These are phyloP conservation scores for Aethina tumida DNA, from an alignment of 1,140 invertebrate species.

Conservation along the genomic window DNA sequence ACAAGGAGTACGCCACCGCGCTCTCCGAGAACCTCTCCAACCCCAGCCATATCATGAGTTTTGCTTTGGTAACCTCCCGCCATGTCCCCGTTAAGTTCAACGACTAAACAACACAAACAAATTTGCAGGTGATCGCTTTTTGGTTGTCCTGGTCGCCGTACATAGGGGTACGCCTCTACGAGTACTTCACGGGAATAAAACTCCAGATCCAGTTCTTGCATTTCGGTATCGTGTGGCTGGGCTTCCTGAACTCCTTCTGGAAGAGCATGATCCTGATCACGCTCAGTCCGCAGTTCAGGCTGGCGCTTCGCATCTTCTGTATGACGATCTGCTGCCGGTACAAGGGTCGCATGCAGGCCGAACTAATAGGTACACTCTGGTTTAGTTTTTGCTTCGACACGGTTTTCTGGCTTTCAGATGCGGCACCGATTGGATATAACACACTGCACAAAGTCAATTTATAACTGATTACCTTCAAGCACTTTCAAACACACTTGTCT, in stretches of 20 bases:
- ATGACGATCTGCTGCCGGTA: conserved; percentile 80
- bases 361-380: too few species aligned
- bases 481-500: too few species aligned
- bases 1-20: conserved; percentile 88
- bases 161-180: conserved; percentile 44
- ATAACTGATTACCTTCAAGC: too few species aligned
- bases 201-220: conserved; percentile 74
- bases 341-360: conserved; percentile 65
- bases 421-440: too few species aligned
- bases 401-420: too few species aligned
- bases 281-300: conserved; percentile 82
- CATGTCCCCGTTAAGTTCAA: too few species aligned
- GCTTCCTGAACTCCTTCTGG: conserved; percentile 88
- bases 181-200: conserved; percentile 35
- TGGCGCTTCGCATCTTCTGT: conserved; percentile 77
- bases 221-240: conserved; percentile 89
- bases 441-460: too few species aligned
- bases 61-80: too few species aligned
- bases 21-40: conserved; percentile 83
- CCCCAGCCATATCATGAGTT: conserved; percentile 90
- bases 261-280: conserved; percentile 83
- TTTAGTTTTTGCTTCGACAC: too few species aligned
- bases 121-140: conserved; percentile 79
- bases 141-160: conserved; percentile 90
- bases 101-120: too few species aligned